phyloP scores from a whole-genome alignment of 2,113 vertebrate species.

The Colistium nudipinnis region DNA sequence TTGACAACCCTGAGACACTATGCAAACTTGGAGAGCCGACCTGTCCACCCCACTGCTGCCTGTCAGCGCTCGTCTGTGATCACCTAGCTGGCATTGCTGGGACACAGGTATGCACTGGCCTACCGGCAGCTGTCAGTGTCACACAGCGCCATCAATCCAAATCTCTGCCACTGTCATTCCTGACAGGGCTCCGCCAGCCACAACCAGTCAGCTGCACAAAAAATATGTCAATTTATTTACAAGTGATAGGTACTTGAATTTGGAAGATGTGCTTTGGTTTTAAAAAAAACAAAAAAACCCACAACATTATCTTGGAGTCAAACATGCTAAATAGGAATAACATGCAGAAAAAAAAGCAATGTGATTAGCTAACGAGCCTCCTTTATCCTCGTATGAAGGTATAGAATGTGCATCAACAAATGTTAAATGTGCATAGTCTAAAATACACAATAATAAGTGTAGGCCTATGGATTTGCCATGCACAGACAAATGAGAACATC shows the following conservation, averaged over 20 bases:
- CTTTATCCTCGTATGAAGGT: no score
- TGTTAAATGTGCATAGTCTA: no score
- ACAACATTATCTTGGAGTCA: background rate
- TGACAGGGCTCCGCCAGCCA: constrained; percentile 61
- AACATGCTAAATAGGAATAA: background rate
- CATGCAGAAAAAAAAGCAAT: background rate
- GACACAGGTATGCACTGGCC: constrained; percentile 59
- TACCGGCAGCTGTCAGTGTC: constrained; percentile 71
- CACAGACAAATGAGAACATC: background rate
- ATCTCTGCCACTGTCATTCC: constrained; percentile 59
- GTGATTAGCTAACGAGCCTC: background rate
- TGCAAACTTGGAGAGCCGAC: constrained; percentile 61
- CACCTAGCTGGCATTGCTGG: constrained; percentile 58
- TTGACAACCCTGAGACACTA: constrained; percentile 59
- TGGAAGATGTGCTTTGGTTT: constrained; percentile 20
- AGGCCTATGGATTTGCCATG: no score
- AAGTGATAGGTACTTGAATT: constrained; percentile 45
- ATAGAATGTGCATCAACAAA: background rate
- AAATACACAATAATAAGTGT: no score
- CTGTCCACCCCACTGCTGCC: constrained; percentile 52
- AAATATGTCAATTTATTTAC: constrained; percentile 61
- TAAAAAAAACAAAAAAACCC: background rate
- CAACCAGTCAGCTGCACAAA: constrained; percentile 55
- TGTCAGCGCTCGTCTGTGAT: constrained; percentile 69
- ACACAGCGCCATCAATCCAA: constrained; percentile 72